A percentile compares a stretch with the other conserved stretches of the same genome.
Conservation (phyloP, 2,113 vertebrate genomes). For the Xyrauchen texanus region DNA sequence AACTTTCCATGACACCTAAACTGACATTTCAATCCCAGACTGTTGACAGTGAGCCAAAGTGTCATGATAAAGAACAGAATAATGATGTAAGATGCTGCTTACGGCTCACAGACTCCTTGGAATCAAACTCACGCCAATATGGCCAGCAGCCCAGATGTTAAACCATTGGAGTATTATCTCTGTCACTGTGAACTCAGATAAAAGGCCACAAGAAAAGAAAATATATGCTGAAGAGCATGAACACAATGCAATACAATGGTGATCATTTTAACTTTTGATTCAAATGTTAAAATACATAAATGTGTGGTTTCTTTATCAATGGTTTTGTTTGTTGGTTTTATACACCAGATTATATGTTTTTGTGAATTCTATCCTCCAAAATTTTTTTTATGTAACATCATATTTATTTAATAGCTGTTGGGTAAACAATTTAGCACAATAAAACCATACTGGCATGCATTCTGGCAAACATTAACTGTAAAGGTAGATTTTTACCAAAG, state of each 20-base stretch:
- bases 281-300: too few relatives aligned
- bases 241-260: background rate
- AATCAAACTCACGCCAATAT: constrained; percentile 2
- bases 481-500: too few relatives aligned
- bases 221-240: background rate
- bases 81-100: constrained; percentile 3
- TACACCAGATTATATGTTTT: too few relatives aligned
- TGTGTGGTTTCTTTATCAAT: too few relatives aligned
- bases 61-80: constrained; percentile 16
- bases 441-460: too few relatives aligned
- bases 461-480: too few relatives aligned
- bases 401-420: too few relatives aligned
- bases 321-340: too few relatives aligned
- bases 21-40: background rate
- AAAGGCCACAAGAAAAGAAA: background rate
- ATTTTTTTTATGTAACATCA: too few relatives aligned
- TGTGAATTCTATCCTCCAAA: too few relatives aligned
- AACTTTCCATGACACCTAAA: constrained; percentile 4
- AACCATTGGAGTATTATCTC: background rate
- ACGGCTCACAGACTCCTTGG: constrained; percentile 11
- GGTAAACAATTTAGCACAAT: too few relatives aligned
- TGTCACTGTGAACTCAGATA: background rate
- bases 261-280: too few relatives aligned
- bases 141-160: constrained; percentile 1
- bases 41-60: background rate